Evolutionary conservation across 2,797 vertebrate species (phyloP).

Genomic region (Liasis olivaceus): DNA sequence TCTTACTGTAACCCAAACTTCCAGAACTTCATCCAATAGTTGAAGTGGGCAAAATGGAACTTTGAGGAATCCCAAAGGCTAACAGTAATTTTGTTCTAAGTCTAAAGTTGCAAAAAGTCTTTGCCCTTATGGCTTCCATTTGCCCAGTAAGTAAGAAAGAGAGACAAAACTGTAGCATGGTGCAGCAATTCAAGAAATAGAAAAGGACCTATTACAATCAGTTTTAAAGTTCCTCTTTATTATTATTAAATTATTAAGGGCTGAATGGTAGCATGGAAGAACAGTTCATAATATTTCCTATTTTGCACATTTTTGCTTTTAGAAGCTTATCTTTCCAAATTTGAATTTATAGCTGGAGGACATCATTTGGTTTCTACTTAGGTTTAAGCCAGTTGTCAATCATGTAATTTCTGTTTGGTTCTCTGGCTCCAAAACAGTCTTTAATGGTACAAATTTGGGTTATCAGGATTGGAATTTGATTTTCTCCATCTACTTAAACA

Average conservation of each 20-base stretch:
- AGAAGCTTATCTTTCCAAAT: constrained; percentile 43
- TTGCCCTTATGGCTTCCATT: too few species aligned
- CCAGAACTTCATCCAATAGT: not conserved
- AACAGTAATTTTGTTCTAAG: not conserved
- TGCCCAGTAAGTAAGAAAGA: too few species aligned
- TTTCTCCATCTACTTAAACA: constrained; percentile 48
- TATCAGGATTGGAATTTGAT: constrained; percentile 55
- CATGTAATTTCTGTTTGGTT: constrained; percentile 66
- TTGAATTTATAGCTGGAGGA: constrained; percentile 49
- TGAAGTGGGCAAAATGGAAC: not conserved
- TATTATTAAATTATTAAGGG: constrained; percentile 11
- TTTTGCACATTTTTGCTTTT: constrained; percentile 34
- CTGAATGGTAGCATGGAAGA: not conserved
- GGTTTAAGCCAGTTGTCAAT: constrained; percentile 53
- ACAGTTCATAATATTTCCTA: not conserved
- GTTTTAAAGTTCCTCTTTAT: constrained; percentile 1
- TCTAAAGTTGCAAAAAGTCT: too few species aligned
- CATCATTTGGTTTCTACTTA: constrained; percentile 45
- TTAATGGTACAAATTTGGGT: constrained; percentile 53
- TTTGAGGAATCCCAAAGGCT: not conserved
- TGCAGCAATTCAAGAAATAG: not conserved
- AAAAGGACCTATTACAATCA: not conserved
- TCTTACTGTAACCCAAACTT: not conserved
- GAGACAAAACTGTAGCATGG: not conserved
- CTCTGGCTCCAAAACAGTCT: constrained; percentile 48